Percentiles rank a stretch among this genome's conserved stretches.
Evolutionary conservation across 2,888 invertebrate species (phyloP).

Genomic region (Unio pictorum): DNA sequence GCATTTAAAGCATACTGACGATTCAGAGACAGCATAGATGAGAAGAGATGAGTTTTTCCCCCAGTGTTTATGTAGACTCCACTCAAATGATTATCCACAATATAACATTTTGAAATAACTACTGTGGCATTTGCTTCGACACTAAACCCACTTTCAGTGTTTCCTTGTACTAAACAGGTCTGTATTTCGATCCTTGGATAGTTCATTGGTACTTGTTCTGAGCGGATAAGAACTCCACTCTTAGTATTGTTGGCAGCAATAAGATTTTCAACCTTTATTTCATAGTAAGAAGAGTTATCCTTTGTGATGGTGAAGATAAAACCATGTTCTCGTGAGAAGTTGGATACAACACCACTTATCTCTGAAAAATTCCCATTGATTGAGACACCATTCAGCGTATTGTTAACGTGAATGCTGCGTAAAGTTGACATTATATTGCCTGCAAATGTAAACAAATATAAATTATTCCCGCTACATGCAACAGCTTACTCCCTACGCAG

Average conservation of each 20-base stretch:
- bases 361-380: slow-evolving; percentile 7
- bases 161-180: not conserved
- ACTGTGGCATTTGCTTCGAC: slow-evolving; percentile 7
- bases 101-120: not conserved
- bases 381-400: not conserved
- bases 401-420: no score
- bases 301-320: slow-evolving; percentile 2
- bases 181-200: not conserved
- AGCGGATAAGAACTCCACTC: not conserved
- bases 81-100: slow-evolving; percentile 4
- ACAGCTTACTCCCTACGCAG: no score
- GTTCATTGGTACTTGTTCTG: not conserved
- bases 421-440: no score
- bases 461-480: no score
- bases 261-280: not conserved
- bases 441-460: no score
- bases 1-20: slow-evolving; percentile 8
- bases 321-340: slow-evolving; percentile 8
- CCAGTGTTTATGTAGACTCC: slow-evolving; percentile 5
- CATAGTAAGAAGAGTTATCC: no score
- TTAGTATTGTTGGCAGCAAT: slow-evolving; percentile 4
- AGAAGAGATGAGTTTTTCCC: not conserved
- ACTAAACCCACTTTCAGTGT: slow-evolving; percentile 2
- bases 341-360: slow-evolving; percentile 1
- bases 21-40: slow-evolving; percentile 1